Conservation (phyloP, 2,113 vertebrate genomes). For the Athene cunicularia region DNA sequence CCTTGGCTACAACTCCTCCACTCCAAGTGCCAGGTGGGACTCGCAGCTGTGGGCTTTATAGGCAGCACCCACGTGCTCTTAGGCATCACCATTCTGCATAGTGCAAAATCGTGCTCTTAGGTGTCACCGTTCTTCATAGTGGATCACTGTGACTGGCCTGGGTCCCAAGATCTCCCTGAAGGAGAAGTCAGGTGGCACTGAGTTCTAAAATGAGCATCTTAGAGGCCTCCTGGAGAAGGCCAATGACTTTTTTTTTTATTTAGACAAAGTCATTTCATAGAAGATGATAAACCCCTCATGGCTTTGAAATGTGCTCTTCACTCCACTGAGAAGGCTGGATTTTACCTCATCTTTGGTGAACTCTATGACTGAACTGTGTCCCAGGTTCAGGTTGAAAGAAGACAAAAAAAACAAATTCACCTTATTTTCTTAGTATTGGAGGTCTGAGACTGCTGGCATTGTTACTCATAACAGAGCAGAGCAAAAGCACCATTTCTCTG, state of each 20-base stretch:
- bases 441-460: background rate
- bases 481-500: rapidly evolving
- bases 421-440: rapidly evolving
- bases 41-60: background rate
- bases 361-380: background rate
- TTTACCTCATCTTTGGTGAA: background rate
- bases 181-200: rapidly evolving
- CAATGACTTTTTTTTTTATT: background rate
- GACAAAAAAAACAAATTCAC: background rate
- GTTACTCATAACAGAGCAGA: background rate
- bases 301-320: background rate
- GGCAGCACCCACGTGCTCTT: background rate
- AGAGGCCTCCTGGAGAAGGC: background rate
- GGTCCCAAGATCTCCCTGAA: rapidly evolving
- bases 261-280: background rate
- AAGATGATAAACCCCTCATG: background rate
- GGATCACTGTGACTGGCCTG: background rate
- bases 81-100: rapidly evolving
- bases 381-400: too few species aligned
- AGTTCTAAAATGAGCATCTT: background rate
- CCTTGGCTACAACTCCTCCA: background rate
- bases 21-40: rapidly evolving
- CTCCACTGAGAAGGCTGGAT: background rate
- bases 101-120: rapidly evolving
- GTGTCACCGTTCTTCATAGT: rapidly evolving